Evolutionary conservation across 2,888 invertebrate genomes (phyloP).

Genomic region (Caenorhabditis sp.): DNA sequence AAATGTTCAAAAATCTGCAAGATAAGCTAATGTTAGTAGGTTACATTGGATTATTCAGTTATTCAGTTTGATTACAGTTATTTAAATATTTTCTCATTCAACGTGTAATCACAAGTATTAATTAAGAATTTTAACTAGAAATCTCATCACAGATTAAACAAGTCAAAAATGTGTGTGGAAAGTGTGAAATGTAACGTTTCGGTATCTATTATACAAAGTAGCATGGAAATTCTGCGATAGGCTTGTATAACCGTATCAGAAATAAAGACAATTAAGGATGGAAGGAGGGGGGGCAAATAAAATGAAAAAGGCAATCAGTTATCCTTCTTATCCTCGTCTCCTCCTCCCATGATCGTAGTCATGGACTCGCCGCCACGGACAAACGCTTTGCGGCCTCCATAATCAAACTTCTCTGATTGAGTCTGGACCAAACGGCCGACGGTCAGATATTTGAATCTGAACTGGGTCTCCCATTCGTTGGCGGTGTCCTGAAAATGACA

Average conservation of each 20-base stretch:
- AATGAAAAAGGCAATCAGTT: conserved; percentile 25
- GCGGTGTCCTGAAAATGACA: conserved; percentile 63
- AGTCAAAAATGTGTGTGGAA: no score
- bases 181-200: no score
- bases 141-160: no score
- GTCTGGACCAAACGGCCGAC: conserved; percentile 72
- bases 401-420: conserved; percentile 64
- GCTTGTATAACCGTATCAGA: conserved; percentile 15
- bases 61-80: no score
- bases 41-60: no score
- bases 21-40: no score
- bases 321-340: conserved; percentile 23
- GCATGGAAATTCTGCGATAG: not conserved
- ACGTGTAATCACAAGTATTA: no score
- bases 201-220: conserved; percentile 28
- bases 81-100: no score
- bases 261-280: not conserved
- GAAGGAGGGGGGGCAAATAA: no score
- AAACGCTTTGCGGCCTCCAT: conserved; percentile 56
- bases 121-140: no score
- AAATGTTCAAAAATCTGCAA: no score
- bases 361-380: conserved; percentile 49
- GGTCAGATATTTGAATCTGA: conserved; percentile 68
- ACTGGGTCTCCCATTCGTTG: conserved; percentile 66
- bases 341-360: conserved; percentile 19